phyloP scores from a whole-genome alignment of 2,797 vertebrate species.

The Gymnoscopelus microlampas region DNA sequence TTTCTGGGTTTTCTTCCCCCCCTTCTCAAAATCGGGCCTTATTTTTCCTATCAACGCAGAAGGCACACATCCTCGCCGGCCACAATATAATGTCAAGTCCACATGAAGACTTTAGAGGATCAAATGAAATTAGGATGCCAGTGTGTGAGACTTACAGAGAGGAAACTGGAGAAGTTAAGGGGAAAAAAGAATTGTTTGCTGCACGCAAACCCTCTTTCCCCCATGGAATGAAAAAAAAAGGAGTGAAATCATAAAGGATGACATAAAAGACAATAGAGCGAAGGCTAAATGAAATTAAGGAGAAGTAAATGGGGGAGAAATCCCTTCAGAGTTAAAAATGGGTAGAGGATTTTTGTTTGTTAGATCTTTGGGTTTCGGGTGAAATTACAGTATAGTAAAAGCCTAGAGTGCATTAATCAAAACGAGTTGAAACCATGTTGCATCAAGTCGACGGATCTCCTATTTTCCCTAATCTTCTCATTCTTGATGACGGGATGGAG shows the following conservation, averaged over 20 bases:
- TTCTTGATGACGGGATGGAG: conserved; percentile 59
- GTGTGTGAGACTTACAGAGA: conserved; percentile 35
- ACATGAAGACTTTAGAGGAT: conserved; percentile 49
- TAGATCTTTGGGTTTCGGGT: conserved; percentile 54
- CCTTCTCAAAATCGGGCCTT: conserved; percentile 13
- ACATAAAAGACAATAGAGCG: neutral
- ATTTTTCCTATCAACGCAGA: conserved; percentile 54
- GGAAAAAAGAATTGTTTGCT: neutral
- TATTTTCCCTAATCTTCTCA: conserved; percentile 74
- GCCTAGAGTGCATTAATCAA: conserved; percentile 46
- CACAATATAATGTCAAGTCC: conserved; percentile 44
- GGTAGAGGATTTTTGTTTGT: conserved; percentile 33
- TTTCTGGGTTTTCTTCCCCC: neutral
- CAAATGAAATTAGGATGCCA: conserved; percentile 63
- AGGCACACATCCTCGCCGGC: conserved; percentile 29
- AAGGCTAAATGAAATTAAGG: neutral
- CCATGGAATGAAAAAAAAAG: neutral
- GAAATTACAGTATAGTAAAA: conserved; percentile 56
- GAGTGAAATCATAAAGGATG: neutral
- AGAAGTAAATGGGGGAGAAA: conserved; percentile 18
- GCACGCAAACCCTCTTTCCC: conserved; percentile 39
- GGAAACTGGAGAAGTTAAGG: conserved; percentile 9
- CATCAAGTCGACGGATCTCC: conserved; percentile 63
- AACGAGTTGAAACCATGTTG: conserved; percentile 61
- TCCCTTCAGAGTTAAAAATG: conserved; percentile 38